Base-by-base conservation (phyloP, 2,888 invertebrate species). In the Thera obeliscata region DNA sequence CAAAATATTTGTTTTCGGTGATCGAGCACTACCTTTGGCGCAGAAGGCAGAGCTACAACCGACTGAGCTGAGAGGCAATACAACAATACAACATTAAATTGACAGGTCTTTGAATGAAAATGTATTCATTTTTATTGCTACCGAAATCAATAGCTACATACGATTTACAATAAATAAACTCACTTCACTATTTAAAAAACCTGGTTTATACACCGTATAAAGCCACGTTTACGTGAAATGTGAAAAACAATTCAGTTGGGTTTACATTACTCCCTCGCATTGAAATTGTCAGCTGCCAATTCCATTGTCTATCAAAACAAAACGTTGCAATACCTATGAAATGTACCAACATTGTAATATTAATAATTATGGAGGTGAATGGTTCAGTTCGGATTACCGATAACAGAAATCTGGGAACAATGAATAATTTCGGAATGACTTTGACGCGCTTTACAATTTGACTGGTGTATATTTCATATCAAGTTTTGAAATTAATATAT, bases 251-350 rank as follows among this genome's bases (percentile, higher is more conserved):
- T 59, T 64, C 48, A 58, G 46, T 64, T 43, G 48, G 22, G 62
- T 61, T 33, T 57, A n/a, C 38, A 64, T 64, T 64, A 64, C 64
- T 35, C 49, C 52, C 54, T 61, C 65, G 58, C 46, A 59, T 69
- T 65, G 62, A 62, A 59, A 43, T 61, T 66, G 66, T 60, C 66
- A 62, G 69, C 69, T 69, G 68, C 49, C 66, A 66, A 9, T 8
- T 22, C 63, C 69, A 71, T 64, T 68, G 66, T 66, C 64, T 59
- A 56, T 66, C 66, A 69, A 35, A 69, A 61, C 57, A 66, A 38
- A 61, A 61, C 67, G 56, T 52, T 60, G 50, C 35, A 41, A 41
- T 50, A 56, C 36, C 6, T 55, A 36, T 55, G 36, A n/a, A 55
- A 55, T 36, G 9, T 55, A 55, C 33, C 33, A 12, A 57, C 57